Evolutionary conservation across 2,797 vertebrate species (phyloP).

Genomic region (Triplophysa bombifrons): DNA sequence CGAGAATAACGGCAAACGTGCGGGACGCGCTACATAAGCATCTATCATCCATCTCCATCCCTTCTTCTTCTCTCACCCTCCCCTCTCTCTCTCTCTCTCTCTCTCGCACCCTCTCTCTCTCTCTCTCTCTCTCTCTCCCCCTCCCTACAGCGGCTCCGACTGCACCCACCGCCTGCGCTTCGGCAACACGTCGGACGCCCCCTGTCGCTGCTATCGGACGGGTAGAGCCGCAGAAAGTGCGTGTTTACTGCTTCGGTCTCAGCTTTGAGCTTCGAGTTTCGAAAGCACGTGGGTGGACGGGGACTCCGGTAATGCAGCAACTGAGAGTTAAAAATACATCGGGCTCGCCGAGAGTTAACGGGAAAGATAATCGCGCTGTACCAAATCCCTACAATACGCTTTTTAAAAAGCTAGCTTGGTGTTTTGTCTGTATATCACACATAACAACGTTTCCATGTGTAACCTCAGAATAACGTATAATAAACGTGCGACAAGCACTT

Average conservation of each 20-base stretch:
- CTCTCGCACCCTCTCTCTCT: constrained; percentile 59
- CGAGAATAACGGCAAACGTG: constrained; percentile 52
- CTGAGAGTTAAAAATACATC: constrained; percentile 37
- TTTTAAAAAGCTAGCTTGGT: background rate
- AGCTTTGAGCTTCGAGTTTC: background rate
- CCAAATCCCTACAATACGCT: background rate
- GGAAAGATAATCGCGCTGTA: background rate
- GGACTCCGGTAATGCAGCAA: constrained; percentile 43
- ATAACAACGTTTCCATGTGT: background rate
- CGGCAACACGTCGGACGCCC: constrained; percentile 63
- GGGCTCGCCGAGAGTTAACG: background rate
- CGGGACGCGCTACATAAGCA: constrained; percentile 47
- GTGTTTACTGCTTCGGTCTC: constrained; percentile 21
- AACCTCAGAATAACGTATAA: background rate
- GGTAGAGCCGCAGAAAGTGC: constrained; percentile 33
- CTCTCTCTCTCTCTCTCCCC: constrained; percentile 50
- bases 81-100: constrained; percentile 46
- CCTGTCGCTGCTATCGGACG: constrained; percentile 52
- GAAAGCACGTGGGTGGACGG: constrained; percentile 44
- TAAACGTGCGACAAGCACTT: background rate
- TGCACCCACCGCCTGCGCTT: constrained; percentile 63
- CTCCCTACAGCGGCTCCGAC: constrained; percentile 58
- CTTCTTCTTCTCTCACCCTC: constrained; percentile 46
- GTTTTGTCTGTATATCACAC: background rate
- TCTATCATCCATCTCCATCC: constrained; percentile 41